phyloP scores from a whole-genome alignment of 2,888 invertebrate species.

The Drosophila longiperda region DNA sequence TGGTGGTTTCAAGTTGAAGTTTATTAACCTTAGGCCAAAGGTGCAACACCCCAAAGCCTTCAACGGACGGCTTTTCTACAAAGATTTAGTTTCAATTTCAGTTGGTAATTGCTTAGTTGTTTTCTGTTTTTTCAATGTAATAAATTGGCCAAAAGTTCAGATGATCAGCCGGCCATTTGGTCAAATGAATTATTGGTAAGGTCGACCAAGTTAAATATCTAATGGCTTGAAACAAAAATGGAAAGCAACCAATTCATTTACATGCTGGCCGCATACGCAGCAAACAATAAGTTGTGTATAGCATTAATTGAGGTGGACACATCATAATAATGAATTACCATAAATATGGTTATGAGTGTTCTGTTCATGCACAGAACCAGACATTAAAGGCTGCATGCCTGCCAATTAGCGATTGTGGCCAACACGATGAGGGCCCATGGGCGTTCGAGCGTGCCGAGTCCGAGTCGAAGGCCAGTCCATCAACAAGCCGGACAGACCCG shows the following conservation, averaged over 20 bases:
- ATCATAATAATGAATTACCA: constrained; percentile 51
- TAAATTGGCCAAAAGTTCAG: constrained; percentile 58
- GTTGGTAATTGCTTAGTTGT: constrained; percentile 36
- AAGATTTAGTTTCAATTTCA: constrained; percentile 42
- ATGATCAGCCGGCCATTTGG: constrained; percentile 40
- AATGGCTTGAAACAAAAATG: constrained; percentile 30
- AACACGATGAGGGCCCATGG: constrained; percentile 56
- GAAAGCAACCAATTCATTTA: constrained; percentile 44
- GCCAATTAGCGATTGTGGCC: constrained; percentile 56
- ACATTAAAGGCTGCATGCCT: constrained; percentile 42
- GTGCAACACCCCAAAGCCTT: constrained; percentile 51
- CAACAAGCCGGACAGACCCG: constrained; percentile 36
- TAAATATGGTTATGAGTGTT: constrained; percentile 49
- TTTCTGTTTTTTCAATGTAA: constrained; percentile 9
- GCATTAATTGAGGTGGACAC: constrained; percentile 25
- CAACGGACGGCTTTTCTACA: constrained; percentile 37
- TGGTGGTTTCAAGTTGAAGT: constrained; percentile 69
- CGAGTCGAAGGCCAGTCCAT: constrained; percentile 42
- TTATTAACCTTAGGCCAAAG: constrained; percentile 70
- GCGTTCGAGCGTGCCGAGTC: constrained; percentile 63
- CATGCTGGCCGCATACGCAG: constrained; percentile 36
- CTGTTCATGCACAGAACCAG: constrained; percentile 48
- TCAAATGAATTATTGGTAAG: constrained; percentile 42
- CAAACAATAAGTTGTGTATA: constrained; percentile 19
- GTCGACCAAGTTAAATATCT: constrained; percentile 27